Evolutionary conservation across 2,113 vertebrate species (phyloP), one percentile per base, ranked within the genome.

Genomic region (Pao palembangensis): DNA sequence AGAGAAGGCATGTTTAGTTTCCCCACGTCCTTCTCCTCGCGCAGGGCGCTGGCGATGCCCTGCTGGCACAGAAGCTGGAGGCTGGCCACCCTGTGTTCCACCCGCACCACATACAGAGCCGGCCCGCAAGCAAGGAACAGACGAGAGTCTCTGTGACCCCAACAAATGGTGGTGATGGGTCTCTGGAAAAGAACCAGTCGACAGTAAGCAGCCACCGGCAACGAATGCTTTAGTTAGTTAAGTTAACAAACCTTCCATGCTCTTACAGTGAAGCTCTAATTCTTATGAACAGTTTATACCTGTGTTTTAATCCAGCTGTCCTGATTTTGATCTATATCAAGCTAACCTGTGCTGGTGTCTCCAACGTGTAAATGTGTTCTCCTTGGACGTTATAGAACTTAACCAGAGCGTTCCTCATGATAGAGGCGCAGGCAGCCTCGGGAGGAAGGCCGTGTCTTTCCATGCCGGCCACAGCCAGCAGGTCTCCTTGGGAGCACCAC

Each of bases 361-460:
- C 97, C 89, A 99, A 88, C 0, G 95, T 98, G 82, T 98, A 99
- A 87, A 99, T 98, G 64, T 98, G 97, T 49, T 98, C 96, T 69
- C 97, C 97, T 8, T 93, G 94, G 51, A 96, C 93, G 2, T 98
- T 99, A 82, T 98, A 99, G 85, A 99, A 99, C 84, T 98, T 98
- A 69, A 99, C 93, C 3, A 96, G 89, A 0, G 95, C 94, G 6
- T 93, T 96, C 86, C 91, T 96, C 81, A 93, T 82, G 61, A 95
- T 79, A 56, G 93, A 90, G 8, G 92, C 87, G 8, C 87, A 92
- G 76, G 86, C 82, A 20, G 95, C 88, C 58, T 96, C 96, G 2
- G 88, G 49, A 4, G 93, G 65, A 23, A 93, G 91, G 49, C 81
- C 89, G 49, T 96, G 94, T 83, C 93, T 92, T 76, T 98, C 96